A percentile compares a stretch with the other conserved stretches of the same genome.
Conservation (phyloP, 1,140 invertebrate species). For the Bradysia coprophila region DNA sequence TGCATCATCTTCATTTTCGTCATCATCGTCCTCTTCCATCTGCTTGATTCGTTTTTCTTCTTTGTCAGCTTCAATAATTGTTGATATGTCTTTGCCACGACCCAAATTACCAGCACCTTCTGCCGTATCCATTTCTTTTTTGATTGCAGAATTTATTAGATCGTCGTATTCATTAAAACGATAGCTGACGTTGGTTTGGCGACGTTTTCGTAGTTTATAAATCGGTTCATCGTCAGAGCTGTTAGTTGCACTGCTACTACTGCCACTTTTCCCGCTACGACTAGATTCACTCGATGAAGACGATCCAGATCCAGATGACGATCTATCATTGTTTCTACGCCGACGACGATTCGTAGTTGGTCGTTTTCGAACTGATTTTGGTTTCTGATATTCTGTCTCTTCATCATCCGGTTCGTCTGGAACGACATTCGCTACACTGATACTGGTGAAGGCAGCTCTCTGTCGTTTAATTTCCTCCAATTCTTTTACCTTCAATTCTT, state of each 20-base stretch:
- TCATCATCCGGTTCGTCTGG: too few relatives aligned
- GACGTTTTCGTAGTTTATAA: constrained; percentile 58
- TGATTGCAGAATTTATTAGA: constrained; percentile 80
- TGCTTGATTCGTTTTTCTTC: constrained; percentile 31
- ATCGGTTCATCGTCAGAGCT: constrained; percentile 51
- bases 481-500: constrained; percentile 41
- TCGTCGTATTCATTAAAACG: constrained; percentile 85
- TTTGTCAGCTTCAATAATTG: constrained; percentile 67
- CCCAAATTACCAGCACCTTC: constrained; percentile 60
- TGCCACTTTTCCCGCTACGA: constrained; percentile 13
- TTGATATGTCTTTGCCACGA: constrained; percentile 74
- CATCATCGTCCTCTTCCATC: constrained; percentile 9
- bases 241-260: constrained; percentile 26
- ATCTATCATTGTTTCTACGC: neutral
- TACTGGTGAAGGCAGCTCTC: constrained; percentile 48
- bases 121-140: constrained; percentile 54
- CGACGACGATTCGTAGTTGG: too few relatives aligned
- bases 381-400: constrained; percentile 4
- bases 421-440: constrained; percentile 3
- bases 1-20: neutral
- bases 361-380: neutral
- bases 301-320: neutral
- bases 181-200: constrained; percentile 59
- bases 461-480: constrained; percentile 47
- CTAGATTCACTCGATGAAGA: neutral